Conservation (phyloP, 2,113 vertebrate species). For the Alexandromys fortis region DNA sequence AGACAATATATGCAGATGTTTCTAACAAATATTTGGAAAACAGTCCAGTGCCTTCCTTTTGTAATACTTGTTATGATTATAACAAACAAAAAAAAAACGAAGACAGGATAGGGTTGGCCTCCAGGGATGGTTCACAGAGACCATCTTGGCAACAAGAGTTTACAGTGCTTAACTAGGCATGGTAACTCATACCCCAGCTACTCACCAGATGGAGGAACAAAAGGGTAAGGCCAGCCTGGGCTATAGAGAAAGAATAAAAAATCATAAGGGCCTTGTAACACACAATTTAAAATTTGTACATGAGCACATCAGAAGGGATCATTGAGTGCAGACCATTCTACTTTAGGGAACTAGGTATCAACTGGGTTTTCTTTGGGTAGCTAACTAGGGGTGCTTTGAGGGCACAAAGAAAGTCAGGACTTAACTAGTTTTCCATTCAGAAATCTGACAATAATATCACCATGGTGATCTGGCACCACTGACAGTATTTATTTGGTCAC, state of each 20-base stretch:
- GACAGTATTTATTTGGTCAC: not conserved
- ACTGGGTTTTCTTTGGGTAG: not conserved
- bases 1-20: not conserved
- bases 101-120: not conserved
- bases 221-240: not conserved
- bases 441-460: slow-evolving; percentile 3
- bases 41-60: not conserved
- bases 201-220: not conserved
- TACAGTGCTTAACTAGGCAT: not conserved
- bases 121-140: not conserved
- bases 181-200: not conserved
- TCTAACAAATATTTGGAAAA: not conserved
- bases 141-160: not conserved
- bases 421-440: not conserved
- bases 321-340: not conserved
- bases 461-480: not conserved
- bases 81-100: not conserved
- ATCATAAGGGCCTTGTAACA: not conserved
- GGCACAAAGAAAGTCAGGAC: not conserved
- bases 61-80: not conserved
- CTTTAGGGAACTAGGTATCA: not conserved
- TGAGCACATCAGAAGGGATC: not conserved
- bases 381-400: not conserved
- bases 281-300: not conserved
- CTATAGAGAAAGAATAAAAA: not conserved